Evolutionary conservation across 2,888 invertebrate genomes (phyloP).

Genomic region (Pollenia angustigena): DNA sequence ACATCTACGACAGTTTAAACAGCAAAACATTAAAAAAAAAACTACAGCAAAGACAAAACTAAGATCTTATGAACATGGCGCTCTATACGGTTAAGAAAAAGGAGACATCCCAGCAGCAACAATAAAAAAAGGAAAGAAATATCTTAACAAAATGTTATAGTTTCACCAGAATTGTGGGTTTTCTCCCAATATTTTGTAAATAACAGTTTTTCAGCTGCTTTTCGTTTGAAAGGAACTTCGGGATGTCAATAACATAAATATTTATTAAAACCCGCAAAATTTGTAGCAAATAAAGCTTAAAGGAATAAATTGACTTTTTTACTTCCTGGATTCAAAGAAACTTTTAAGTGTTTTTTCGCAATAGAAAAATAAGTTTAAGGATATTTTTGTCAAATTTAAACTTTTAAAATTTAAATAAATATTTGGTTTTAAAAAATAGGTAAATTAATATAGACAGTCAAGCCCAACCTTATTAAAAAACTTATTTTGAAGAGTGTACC

Average conservation of each 20-base stretch:
- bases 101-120: background rate
- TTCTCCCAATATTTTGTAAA: constrained; percentile 28
- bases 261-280: constrained; percentile 34
- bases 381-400: too few species aligned
- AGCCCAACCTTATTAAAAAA: too few species aligned
- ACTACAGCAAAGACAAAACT: constrained; percentile 9
- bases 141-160: constrained; percentile 1
- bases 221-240: background rate
- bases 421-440: too few species aligned
- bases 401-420: too few species aligned
- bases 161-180: background rate
- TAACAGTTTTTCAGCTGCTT: background rate
- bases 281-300: background rate
- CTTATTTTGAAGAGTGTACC: too few species aligned
- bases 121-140: background rate
- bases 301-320: background rate
- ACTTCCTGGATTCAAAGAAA: constrained; percentile 7
- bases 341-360: background rate
- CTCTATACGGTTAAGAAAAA: constrained; percentile 1
- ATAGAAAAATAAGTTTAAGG: background rate
- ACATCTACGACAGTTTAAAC: constrained; percentile 64
- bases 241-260: constrained; percentile 48
- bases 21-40: constrained; percentile 24
- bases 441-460: too few species aligned
- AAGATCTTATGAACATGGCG: constrained; percentile 13